Base-by-base conservation (phyloP, 1,140 invertebrate genomes). In the Ctenoplectra terminalis region DNA sequence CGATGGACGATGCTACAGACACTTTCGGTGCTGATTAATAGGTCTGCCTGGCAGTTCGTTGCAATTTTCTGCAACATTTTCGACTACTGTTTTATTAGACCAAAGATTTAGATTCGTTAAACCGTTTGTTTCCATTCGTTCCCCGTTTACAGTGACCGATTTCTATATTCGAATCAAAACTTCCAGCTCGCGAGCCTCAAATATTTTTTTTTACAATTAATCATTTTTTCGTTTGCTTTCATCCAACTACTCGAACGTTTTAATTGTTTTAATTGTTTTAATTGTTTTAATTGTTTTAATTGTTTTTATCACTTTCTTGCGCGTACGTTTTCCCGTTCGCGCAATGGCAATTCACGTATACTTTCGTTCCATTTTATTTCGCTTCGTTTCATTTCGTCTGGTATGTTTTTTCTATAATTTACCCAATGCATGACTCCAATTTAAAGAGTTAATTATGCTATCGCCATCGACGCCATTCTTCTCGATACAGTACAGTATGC, bases 1-100 rank as follows among this genome's bases (percentile, higher is more conserved):
- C 87, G n/a, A 71, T 85, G n/a, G 77, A 91, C 26, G 71, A 88
- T 17, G 23, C 34, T n/a, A 63, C 60, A 1, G 34, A 63, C 23
- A 23, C 34, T 4, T 85, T 90, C n/a, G 75, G 89, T 23, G 70
- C 90, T 17, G 87, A 91, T 82, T 90, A 79, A 87, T 23, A 37
- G n/a, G n/a, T 43, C 26, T 20, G 9, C 40, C 29, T 23, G 9
- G 6, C 20, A 8, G 13, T 17, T 46, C 31, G 29, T 58, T 23
- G 1, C 5, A 8, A 31, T 58, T 7, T n/a, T 40, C 15, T 11
- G 29, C 34, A 23, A 46, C 29, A 20, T 75, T 11, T 2, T 3
- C 64, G 1, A 34, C 26, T 69, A 48, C n/a, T 23, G 9, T 23
- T 69, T 50, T 26, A 5, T n/a, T 66, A 40, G 26, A 66, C 67